These are phyloP conservation scores for Alouatta palliata DNA, from an alignment of 2,113 vertebrate genomes.

Conservation along the genomic window DNA sequence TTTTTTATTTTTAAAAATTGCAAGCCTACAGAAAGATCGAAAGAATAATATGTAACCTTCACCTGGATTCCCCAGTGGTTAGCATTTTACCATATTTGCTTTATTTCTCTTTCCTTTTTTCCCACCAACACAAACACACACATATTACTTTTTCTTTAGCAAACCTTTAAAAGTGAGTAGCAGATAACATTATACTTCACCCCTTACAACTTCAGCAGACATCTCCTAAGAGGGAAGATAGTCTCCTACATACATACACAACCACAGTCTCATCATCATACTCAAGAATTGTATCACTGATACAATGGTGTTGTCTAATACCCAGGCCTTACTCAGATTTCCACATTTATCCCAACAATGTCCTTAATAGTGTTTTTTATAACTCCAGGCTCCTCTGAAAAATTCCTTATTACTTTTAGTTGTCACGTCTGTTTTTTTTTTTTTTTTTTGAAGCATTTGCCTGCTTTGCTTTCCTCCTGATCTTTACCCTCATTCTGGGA, in stretches of 20 bases:
- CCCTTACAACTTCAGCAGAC: neutral
- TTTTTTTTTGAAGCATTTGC: neutral
- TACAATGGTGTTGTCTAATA: neutral
- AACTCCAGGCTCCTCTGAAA: neutral
- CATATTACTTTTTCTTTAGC: neutral
- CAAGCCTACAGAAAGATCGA: neutral
- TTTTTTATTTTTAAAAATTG: neutral
- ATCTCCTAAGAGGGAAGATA: neutral
- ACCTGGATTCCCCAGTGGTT: neutral
- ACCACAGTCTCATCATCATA: neutral
- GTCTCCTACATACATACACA: neutral
- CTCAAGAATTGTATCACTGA: neutral
- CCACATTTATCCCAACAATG: rapidly evolving
- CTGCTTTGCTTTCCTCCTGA: neutral
- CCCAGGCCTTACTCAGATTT: neutral
- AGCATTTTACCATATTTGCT: neutral
- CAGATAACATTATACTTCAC: neutral
- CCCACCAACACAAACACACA: neutral
- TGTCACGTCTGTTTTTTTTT: neutral
- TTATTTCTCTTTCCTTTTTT: neutral
- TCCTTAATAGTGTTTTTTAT: neutral
- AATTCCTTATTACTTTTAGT: neutral
- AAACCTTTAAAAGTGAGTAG: neutral
- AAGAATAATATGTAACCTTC: neutral
- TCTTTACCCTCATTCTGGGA: too few species aligned